Evolutionary conservation across 2,113 vertebrate species (phyloP).

Genomic region (Lipophrys pholis): DNA sequence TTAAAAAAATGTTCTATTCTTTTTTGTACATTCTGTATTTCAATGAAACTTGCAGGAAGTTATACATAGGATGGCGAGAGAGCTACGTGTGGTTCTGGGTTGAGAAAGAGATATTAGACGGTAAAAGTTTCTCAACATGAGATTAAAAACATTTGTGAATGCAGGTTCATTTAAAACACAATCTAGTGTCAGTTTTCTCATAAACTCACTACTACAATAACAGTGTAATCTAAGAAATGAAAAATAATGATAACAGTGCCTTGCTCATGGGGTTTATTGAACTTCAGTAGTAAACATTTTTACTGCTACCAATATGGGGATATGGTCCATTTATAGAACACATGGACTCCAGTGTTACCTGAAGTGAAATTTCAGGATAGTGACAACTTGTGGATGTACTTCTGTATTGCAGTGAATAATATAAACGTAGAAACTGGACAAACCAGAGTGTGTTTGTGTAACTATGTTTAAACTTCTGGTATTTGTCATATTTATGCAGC

Average conservation of each 20-base stretch:
- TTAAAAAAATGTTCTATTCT: too few species aligned
- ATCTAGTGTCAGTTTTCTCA: not conserved
- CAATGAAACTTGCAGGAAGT: too few species aligned
- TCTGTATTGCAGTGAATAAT: too few species aligned
- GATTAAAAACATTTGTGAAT: not conserved
- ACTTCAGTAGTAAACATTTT: not conserved
- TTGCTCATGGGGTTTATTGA: slow-evolving; percentile 2
- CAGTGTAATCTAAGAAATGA: not conserved
- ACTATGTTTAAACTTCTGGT: not conserved
- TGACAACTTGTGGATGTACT: not conserved
- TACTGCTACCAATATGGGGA: not conserved
- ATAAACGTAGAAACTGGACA: too few species aligned
- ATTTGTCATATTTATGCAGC: not conserved
- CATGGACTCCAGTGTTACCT: not conserved
- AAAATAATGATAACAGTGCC: slow-evolving; percentile 10
- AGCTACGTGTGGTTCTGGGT: too few species aligned
- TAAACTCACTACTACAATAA: slow-evolving; percentile 2
- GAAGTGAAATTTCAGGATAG: not conserved
- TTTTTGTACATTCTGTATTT: too few species aligned
- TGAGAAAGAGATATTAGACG: too few species aligned
- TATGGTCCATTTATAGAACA: not conserved
- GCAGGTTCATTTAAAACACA: not conserved
- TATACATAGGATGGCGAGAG: too few species aligned
- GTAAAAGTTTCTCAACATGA: too few species aligned
- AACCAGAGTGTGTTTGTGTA: too few species aligned